Base-by-base conservation (phyloP, 2,113 vertebrate species). In the Octodon degus region DNA sequence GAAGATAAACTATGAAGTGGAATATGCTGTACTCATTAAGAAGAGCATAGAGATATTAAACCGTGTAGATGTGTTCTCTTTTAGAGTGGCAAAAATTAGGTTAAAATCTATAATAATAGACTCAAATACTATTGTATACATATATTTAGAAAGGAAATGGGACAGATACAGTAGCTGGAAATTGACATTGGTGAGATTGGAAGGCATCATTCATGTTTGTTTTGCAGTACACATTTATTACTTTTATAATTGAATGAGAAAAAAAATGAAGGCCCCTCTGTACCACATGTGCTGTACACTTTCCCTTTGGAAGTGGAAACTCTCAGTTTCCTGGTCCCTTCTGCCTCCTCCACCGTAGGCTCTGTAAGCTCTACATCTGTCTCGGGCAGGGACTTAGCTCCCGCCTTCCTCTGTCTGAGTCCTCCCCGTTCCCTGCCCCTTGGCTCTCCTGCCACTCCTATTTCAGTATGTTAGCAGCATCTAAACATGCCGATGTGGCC, bases 361-460 rank as follows among this genome's bases (percentile, higher is more conserved):
- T 22, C 4, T 22, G 1, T 16, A 3, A 27, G n/a, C 76, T 16
- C 16, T 4, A 4, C 82, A 53, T 70, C 77, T 93, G 76, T 62
- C 30, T 2, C 1, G 0, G 53, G 1, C 0, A 14, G 37, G 3
- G 0, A 20, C 37, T 77, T 7, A 0, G 27, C 58, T 37, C 7
- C 14, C 0, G 74, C 62, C 84, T 19, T 79, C 80, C n/a, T 25
- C 62, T 27, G n/a, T 53, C 24, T 32, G 30, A 47, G 19, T 5
- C 24, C 32, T 47, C n/a, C 60, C 70, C 2, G 2, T 65, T 85
- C 55, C 77, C 74, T 32, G 1, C 37, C 25, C 72, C 0, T 4
- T 22, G 34, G 20, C 63, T 86, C 4, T 43, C 0, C 0, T 34
- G 0, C 30, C 32, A 1, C 7, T 47, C 43, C 83, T 79, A 24